Conservation (phyloP, 2,113 vertebrate species). For the Anhinga anhinga region DNA sequence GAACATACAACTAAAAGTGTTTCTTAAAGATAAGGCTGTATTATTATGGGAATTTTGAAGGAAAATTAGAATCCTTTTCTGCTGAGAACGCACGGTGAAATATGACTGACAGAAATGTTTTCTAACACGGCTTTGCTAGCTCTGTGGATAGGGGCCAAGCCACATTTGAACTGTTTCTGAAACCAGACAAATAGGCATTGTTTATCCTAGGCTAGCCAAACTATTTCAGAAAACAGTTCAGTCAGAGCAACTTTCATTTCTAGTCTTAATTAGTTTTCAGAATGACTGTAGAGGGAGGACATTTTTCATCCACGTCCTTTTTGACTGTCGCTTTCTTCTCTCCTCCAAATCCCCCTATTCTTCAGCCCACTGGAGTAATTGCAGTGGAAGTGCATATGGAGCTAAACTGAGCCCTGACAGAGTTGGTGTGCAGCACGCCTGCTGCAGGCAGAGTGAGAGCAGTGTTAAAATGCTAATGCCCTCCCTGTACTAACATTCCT, state of each 20-base stretch:
- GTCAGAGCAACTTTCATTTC: neutral
- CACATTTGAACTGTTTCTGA: slow-evolving; percentile 28
- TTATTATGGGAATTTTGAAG: neutral
- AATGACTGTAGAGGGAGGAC: neutral
- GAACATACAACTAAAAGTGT: neutral
- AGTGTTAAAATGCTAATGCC: neutral
- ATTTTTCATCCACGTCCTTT: neutral
- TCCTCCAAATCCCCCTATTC: neutral
- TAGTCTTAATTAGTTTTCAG: slow-evolving; percentile 13
- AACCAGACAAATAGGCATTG: slow-evolving; percentile 37
- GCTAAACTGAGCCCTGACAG: neutral
- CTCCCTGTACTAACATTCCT: neutral
- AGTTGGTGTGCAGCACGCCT: neutral
- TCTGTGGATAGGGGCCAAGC: slow-evolving; percentile 12
- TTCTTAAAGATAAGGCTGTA: neutral
- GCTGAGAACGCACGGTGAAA: neutral
- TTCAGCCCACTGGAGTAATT: neutral
- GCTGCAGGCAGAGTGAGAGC: neutral
- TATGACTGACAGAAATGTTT: neutral
- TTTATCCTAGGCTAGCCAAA: slow-evolving; percentile 41
- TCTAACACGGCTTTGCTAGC: neutral
- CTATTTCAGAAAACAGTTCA: neutral
- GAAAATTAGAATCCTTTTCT: neutral
- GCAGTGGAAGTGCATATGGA: neutral
- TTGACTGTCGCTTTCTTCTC: neutral